Base-by-base conservation (phyloP, 2,888 invertebrate species). In the Galeopsomyia nigrocyanea region DNA sequence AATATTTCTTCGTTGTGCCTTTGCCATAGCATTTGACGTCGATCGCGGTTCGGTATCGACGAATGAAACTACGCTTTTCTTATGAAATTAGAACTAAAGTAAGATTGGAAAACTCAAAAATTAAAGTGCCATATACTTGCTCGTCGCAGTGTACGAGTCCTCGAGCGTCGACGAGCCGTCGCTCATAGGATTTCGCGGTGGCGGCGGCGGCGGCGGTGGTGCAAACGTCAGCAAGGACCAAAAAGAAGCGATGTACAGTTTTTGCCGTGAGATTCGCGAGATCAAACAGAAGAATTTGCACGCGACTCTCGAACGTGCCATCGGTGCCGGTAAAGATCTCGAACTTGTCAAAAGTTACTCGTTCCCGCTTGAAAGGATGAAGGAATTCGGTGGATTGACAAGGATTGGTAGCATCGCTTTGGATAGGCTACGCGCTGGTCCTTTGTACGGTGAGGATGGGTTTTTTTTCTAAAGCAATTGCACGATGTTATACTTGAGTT, bases 181-280 rank as follows among this genome's bases (percentile, higher is more conserved):
- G 39, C 39, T 39, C 13, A 10, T 1, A 17, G 49, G 6, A 39
- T 14, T 16, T 21, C 22, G 47, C 46, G 46, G 46, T 26, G 58
- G 26, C 17, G 49, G 47, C 16, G 1, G 47, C 46, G 46, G 46
- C 46, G 58, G 26, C 17, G 49, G 47, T 13, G 1, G 6, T 6
- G n/a, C 16, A 14, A 6, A 26, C 9, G 39, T 16, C 39, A 69
- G n/a, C 39, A 56, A 55, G 2, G 57, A 56, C 39, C 71, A 55
- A 7, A 75, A 67, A 47, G 75, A 75, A 13, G 66, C 69, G 21
- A 72, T 75, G 72, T 68, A 69, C 69, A 72, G 63, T 56, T 75
- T 75, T 26, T 75, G 70, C 47, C 50, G 67, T 0, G 74, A 74
- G 61, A 74, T 74, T n/a, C 61, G 73, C 5, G 75, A 73, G 46